Conservation (phyloP, 2,888 invertebrate species). For the Microctonus brassicae region DNA sequence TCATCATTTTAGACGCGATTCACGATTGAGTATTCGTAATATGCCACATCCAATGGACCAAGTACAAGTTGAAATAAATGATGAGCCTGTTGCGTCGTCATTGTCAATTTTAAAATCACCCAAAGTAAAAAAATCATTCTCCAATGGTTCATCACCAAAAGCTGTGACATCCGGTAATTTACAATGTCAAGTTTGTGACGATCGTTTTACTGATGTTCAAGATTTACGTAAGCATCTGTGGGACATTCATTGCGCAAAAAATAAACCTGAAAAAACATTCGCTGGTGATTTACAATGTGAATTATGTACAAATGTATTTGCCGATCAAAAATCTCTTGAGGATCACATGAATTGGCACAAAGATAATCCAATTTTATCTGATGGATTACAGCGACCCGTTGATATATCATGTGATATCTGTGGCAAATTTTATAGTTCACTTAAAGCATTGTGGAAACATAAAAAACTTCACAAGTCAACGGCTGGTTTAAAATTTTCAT, state of each 20-base stretch:
- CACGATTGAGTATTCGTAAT: slow-evolving; percentile 51
- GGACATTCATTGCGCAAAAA: slow-evolving; percentile 72
- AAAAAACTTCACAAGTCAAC: slow-evolving; percentile 70
- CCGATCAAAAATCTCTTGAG: slow-evolving; percentile 67
- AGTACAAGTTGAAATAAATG: slow-evolving; percentile 33
- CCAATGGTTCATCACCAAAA: slow-evolving; percentile 48
- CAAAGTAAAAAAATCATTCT: slow-evolving; percentile 61
- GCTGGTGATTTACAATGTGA: slow-evolving; percentile 65
- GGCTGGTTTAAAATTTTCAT: slow-evolving; percentile 46
- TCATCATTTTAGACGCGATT: slow-evolving; percentile 74
- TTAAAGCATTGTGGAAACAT: slow-evolving; percentile 74
- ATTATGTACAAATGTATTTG: slow-evolving; percentile 71
- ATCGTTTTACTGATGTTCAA: slow-evolving; percentile 72
- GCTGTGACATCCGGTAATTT: slow-evolving; percentile 54
- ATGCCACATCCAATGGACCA: slow-evolving; percentile 31
- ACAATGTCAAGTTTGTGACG: slow-evolving; percentile 75
- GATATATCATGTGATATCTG: slow-evolving; percentile 75
- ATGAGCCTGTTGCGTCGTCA: slow-evolving; percentile 8
- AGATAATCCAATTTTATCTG: slow-evolving; percentile 61
- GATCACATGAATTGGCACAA: slow-evolving; percentile 71
- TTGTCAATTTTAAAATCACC: slow-evolving; percentile 51
- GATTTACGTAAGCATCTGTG: slow-evolving; percentile 75
- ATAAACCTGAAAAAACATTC: slow-evolving; percentile 60
- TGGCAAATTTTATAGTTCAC: slow-evolving; percentile 75
- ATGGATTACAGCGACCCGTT: slow-evolving; percentile 40